Percentiles rank a stretch among this genome's conserved stretches.
Evolutionary conservation across 2,797 vertebrate genomes (phyloP).

Genomic region (Rhinophrynus dorsalis): DNA sequence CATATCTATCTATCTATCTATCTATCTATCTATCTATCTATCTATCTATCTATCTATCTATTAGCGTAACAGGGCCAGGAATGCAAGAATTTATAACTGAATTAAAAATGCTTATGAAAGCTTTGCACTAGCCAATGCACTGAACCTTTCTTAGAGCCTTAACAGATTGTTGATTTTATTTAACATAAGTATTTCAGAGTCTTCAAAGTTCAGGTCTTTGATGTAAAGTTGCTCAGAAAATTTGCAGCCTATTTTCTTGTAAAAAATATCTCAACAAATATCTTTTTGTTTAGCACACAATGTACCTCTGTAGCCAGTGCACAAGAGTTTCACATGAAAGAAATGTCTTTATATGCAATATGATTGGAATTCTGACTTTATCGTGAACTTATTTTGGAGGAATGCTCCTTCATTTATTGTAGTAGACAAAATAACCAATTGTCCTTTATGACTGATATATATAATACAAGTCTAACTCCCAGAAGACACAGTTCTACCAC

Average conservation of each 20-base stretch:
- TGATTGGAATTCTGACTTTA: background rate
- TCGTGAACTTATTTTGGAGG: background rate
- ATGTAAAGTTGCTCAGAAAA: background rate
- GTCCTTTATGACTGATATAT: background rate
- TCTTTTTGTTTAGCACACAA: background rate
- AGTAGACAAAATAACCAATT: background rate
- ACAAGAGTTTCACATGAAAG: constrained; percentile 9
- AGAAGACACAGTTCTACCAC: too few species aligned
- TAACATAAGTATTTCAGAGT: background rate
- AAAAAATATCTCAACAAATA: background rate
- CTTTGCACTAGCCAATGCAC: background rate
- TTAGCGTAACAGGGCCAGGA: too few species aligned
- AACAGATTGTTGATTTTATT: background rate
- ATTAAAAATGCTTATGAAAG: too few species aligned
- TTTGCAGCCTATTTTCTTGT: background rate
- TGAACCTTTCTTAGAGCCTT: too few species aligned
- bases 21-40: too few species aligned
- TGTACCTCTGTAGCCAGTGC: constrained; percentile 4
- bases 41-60: too few species aligned
- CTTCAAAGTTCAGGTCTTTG: background rate
- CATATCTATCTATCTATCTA: too few species aligned
- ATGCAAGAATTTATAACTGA: too few species aligned
- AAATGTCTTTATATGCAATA: background rate
- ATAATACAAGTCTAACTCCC: background rate
- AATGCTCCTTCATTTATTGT: constrained; percentile 1